These are phyloP conservation scores for Drosophila dives DNA, from an alignment of 2,888 invertebrate genomes.

Conservation along the genomic window DNA sequence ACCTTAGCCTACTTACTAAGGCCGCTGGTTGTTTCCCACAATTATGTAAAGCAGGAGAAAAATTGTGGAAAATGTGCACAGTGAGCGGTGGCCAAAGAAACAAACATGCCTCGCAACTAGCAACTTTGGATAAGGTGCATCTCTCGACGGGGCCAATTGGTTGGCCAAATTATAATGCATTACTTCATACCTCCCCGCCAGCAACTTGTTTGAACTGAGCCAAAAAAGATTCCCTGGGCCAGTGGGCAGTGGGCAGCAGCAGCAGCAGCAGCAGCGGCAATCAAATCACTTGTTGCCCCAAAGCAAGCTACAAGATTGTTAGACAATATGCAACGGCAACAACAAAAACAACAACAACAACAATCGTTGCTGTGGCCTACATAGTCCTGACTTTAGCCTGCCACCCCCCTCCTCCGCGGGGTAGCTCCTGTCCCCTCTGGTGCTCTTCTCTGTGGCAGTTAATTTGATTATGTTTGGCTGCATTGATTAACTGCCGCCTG, in stretches of 20 bases:
- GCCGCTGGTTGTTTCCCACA: constrained; percentile 80
- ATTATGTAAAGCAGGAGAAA: constrained; percentile 73
- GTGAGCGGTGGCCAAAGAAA: constrained; percentile 54
- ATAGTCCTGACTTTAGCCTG: constrained; percentile 60
- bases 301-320: constrained; percentile 59
- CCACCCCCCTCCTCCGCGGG: not conserved
- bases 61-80: constrained; percentile 53
- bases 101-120: constrained; percentile 63
- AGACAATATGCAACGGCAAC: constrained; percentile 41
- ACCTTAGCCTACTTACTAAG: constrained; percentile 78
- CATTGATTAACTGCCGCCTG: constrained; percentile 84
- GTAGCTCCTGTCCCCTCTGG: constrained; percentile 22
- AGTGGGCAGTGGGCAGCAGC: constrained; percentile 36
- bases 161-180: constrained; percentile 77
- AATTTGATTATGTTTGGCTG: constrained; percentile 79
- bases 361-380: constrained; percentile 63
- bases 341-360: constrained; percentile 19
- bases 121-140: constrained; percentile 72
- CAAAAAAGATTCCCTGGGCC: constrained; percentile 64
- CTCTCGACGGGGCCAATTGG: constrained; percentile 66
- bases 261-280: constrained; percentile 47
- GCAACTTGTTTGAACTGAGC: constrained; percentile 78
- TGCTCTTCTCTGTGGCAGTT: constrained; percentile 72
- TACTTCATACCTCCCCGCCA: constrained; percentile 79
- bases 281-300: constrained; percentile 82